Conservation (phyloP, 2,888 invertebrate genomes). For the Chrysodeixis includens region DNA sequence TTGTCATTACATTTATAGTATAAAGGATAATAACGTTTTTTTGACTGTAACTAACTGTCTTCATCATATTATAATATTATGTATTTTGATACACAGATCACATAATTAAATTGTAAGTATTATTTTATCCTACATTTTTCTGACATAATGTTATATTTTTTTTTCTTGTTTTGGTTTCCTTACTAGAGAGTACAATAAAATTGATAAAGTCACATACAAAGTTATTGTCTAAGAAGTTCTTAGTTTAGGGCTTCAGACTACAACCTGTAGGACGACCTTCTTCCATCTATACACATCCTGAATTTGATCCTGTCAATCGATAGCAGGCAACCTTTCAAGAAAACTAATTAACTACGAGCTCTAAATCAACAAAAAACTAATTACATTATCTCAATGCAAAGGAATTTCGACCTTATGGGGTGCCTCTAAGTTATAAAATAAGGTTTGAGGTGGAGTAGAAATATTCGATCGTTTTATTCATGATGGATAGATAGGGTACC, state of each 20-base stretch:
- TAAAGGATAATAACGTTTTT: no score
- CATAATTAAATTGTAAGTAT: no score
- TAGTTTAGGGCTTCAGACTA: neutral
- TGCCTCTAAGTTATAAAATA: neutral
- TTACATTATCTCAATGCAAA: neutral
- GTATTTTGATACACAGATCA: no score
- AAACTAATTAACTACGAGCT: conserved; percentile 38
- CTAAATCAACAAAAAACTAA: conserved; percentile 34
- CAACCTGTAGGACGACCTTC: neutral
- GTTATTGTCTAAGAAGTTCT: no score
- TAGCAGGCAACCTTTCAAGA: neutral
- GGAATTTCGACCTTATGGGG: conserved; percentile 6
- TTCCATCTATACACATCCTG: neutral
- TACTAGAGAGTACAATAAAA: no score
- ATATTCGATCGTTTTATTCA: conserved; percentile 34
- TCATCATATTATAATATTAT: no score
- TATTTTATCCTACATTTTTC: no score
- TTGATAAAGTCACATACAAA: no score
- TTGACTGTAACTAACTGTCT: no score
- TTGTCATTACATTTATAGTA: no score
- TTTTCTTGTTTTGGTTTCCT: no score
- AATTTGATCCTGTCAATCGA: neutral
- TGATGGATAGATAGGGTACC: conserved; percentile 28
- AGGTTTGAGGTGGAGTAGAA: neutral
- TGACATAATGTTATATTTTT: no score